Conservation (phyloP, 2,888 invertebrate species). For the Habroteleia sp. region DNA sequence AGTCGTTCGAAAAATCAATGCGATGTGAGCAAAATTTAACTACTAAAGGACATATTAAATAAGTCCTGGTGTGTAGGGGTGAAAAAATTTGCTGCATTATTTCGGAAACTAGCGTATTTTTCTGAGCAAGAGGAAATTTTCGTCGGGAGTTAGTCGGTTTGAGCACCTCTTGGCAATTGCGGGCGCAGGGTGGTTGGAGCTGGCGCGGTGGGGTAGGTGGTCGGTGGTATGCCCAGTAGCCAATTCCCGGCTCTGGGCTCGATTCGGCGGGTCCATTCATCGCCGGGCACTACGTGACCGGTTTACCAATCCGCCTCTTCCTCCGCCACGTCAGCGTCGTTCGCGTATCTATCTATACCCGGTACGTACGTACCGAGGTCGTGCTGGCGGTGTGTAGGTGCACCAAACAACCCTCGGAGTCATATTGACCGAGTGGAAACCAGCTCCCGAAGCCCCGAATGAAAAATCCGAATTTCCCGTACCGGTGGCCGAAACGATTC, state of each 20-base stretch:
- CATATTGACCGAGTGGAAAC: conserved; percentile 74
- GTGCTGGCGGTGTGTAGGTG: conserved; percentile 65
- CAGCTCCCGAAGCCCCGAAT: conserved; percentile 64
- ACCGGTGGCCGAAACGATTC: conserved; percentile 61
- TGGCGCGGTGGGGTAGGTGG: conserved; percentile 79
- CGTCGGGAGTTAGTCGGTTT: conserved; percentile 51
- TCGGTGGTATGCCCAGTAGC: conserved; percentile 80
- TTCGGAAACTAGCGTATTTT: conserved; percentile 14
- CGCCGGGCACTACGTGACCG: conserved; percentile 80
- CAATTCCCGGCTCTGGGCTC: conserved; percentile 80
- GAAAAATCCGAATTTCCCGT: conserved; percentile 67
- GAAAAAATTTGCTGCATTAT: too few relatives aligned
- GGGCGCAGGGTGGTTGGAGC: conserved; percentile 75
- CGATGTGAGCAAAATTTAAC: too few relatives aligned
- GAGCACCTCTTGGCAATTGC: conserved; percentile 67
- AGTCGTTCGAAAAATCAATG: too few relatives aligned
- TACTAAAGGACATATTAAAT: too few relatives aligned
- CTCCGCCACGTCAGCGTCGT: conserved; percentile 64
- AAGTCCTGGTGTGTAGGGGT: too few relatives aligned
- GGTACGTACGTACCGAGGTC: conserved; percentile 38
- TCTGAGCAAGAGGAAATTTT: conserved; percentile 42
- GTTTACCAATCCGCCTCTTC: conserved; percentile 78
- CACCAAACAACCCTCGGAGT: conserved; percentile 76
- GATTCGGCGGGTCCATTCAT: conserved; percentile 81
- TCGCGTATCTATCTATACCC: conserved; percentile 65